These are phyloP conservation scores for Toxonevra muliebris DNA, from an alignment of 2,888 invertebrate genomes.

Conservation along the genomic window DNA sequence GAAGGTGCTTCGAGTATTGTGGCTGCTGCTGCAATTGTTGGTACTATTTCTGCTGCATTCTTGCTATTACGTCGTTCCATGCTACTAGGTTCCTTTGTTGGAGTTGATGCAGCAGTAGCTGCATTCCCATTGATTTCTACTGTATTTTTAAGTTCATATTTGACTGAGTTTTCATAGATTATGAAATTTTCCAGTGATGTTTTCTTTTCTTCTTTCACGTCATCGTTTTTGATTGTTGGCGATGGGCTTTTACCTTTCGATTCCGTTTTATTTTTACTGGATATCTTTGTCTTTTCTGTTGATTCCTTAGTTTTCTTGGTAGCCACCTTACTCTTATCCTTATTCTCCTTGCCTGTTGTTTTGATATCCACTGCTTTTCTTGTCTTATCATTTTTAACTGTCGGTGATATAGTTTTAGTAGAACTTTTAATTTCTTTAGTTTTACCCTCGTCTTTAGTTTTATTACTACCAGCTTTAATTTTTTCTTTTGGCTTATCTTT, in stretches of 20 bases:
- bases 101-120: too few species aligned
- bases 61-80: not conserved
- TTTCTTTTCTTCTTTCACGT: not conserved
- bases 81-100: not conserved
- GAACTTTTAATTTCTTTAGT: constrained; percentile 32
- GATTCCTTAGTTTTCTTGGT: constrained; percentile 41
- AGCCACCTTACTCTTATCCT: constrained; percentile 37
- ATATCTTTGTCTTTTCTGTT: constrained; percentile 36
- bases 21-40: too few species aligned
- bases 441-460: constrained; percentile 37
- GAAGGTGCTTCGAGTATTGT: too few species aligned
- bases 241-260: constrained; percentile 31
- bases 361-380: constrained; percentile 31
- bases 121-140: not conserved
- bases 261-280: constrained; percentile 33
- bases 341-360: constrained; percentile 38
- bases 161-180: not conserved
- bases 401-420: constrained; percentile 40
- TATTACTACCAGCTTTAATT: constrained; percentile 28
- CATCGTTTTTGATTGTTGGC: not conserved
- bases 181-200: too few species aligned
- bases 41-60: too few species aligned
- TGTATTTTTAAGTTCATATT: not conserved
- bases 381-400: constrained; percentile 36
- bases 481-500: constrained; percentile 31